A percentile compares a stretch with the other conserved stretches of the same genome.
Conservation (phyloP, 2,888 invertebrate species). For the Pterobdella sp. region DNA sequence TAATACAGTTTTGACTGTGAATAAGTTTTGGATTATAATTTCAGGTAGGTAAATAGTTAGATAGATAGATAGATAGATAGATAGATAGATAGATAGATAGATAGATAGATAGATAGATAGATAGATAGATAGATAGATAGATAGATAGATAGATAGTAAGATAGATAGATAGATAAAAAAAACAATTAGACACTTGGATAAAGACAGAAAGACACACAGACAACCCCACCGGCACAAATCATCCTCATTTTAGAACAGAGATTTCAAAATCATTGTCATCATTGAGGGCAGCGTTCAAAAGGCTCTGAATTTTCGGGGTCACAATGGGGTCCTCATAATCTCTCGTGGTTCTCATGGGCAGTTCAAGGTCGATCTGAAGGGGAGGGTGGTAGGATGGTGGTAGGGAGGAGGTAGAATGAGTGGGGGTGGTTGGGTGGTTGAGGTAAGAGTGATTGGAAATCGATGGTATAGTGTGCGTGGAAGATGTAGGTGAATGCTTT, state of each 20-base stretch:
- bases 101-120: background rate
- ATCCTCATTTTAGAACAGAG: background rate
- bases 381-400: slow-evolving; percentile 72
- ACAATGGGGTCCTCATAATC: slow-evolving; percentile 65
- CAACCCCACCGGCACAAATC: background rate
- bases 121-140: background rate
- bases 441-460: background rate
- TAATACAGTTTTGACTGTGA: background rate
- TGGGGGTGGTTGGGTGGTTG: background rate
- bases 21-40: background rate
- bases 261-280: slow-evolving; percentile 42
- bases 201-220: background rate
- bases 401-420: slow-evolving; percentile 40
- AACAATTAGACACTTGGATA: background rate
- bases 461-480: no score
- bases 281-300: slow-evolving; percentile 61
- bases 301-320: slow-evolving; percentile 66
- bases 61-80: background rate
- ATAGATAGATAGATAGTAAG: background rate
- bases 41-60: background rate
- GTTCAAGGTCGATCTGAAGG: slow-evolving; percentile 65
- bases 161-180: background rate
- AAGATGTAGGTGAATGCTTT: no score
- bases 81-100: background rate
- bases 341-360: slow-evolving; percentile 68